Conservation (phyloP, 30 jellyfish, hydroid and myxozoan species). For the Haliclystus octoradiatus region DNA sequence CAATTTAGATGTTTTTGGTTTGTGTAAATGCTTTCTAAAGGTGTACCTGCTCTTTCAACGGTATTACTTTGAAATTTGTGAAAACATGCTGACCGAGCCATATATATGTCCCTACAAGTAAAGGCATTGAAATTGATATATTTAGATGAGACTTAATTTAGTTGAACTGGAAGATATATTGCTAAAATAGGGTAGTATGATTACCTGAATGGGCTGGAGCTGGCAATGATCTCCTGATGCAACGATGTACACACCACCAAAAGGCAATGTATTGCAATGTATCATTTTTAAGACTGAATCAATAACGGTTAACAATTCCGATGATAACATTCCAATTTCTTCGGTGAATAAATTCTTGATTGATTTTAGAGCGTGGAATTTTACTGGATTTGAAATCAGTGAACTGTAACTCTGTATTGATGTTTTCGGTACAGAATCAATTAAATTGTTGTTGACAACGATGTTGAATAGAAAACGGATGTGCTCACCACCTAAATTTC, state of each 20-base stretch:
- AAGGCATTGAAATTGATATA: too few relatives aligned
- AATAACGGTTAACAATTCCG: not conserved
- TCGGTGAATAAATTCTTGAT: not conserved
- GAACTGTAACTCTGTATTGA: not conserved
- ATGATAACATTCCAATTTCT: not conserved
- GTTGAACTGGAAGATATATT: too few relatives aligned
- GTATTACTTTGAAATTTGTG: not conserved
- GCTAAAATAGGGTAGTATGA: too few relatives aligned
- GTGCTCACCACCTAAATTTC: not conserved
- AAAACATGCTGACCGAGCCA: too few relatives aligned
- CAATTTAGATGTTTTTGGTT: not conserved
- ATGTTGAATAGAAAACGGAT: not conserved
- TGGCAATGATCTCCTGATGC: not conserved
- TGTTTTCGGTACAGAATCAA: not conserved
- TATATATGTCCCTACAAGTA: too few relatives aligned
- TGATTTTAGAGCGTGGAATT: not conserved
- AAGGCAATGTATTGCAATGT: not conserved
- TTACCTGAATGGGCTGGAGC: not conserved
- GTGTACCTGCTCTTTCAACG: too few relatives aligned
- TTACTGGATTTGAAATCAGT: not conserved
- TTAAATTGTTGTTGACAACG: not conserved
- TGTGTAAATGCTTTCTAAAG: too few relatives aligned
- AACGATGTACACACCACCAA: not conserved
- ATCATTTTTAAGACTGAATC: not conserved
- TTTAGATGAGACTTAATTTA: too few relatives aligned